Evolutionary conservation across 1,140 invertebrate genomes (phyloP).

Genomic region (Bombus sibiricus): DNA sequence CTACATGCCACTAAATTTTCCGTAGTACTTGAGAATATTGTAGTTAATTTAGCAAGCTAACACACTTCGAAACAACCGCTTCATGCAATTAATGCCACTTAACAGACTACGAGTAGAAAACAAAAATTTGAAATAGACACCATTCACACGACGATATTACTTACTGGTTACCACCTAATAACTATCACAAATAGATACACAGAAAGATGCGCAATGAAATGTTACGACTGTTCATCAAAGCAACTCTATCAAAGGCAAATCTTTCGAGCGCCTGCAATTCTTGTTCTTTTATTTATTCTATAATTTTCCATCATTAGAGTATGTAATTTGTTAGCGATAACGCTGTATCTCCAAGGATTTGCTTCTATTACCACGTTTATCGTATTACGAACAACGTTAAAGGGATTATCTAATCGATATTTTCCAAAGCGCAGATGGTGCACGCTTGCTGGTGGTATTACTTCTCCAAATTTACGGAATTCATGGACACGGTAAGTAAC

Average conservation of each 20-base stretch:
- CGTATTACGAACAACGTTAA: not conserved
- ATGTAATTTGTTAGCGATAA: not conserved
- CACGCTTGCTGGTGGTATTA: constrained; percentile 98
- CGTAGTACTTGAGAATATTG: constrained; percentile 26
- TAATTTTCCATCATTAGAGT: not conserved
- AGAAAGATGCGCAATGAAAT: not conserved
- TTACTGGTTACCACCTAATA: not conserved
- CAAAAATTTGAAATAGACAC: not conserved
- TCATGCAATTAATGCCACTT: constrained; percentile 38
- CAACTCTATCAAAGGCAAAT: constrained; percentile 3
- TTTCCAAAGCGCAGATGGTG: constrained; percentile 89
- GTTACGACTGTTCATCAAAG: not conserved
- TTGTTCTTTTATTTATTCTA: not conserved
- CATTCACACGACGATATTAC: constrained; percentile 21
- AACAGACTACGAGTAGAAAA: constrained; percentile 1
- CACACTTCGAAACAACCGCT: constrained; percentile 20
- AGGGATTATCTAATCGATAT: constrained; percentile 52
- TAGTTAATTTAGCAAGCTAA: constrained; percentile 40
- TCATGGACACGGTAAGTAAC: constrained; percentile 95
- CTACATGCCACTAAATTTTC: constrained; percentile 1
- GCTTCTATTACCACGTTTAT: not conserved
- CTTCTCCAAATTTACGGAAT: constrained; percentile 97
- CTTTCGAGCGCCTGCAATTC: not conserved
- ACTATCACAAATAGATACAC: not conserved
- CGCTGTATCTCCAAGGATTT: constrained; percentile 17